These are phyloP conservation scores for Bombycilla garrulus DNA, from an alignment of 2,113 vertebrate species.

Conservation along the genomic window DNA sequence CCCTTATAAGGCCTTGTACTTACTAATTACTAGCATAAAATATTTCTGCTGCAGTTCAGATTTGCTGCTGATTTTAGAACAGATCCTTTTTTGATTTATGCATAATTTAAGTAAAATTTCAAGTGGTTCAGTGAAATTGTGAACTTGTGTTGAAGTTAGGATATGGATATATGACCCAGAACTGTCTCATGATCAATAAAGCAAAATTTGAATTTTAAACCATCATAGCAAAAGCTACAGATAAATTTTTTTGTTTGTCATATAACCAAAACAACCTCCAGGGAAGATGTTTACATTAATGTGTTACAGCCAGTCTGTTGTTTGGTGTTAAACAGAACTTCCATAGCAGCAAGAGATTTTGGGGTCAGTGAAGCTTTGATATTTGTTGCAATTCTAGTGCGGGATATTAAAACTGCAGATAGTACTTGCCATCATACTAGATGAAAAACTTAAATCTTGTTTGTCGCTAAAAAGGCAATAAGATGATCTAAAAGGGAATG, in stretches of 20 bases:
- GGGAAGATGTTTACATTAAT: neutral
- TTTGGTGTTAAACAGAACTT: neutral
- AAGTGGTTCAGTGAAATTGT: neutral
- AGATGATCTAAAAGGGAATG: neutral
- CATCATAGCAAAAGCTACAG: neutral
- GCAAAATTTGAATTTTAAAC: neutral
- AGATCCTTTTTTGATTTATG: neutral
- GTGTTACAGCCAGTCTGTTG: neutral
- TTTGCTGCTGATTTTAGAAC: neutral
- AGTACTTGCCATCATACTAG: neutral
- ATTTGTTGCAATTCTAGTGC: neutral
- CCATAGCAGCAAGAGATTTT: neutral
- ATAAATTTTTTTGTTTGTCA: neutral
- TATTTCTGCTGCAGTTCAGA: neutral
- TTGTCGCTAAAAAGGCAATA: neutral
- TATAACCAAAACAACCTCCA: neutral
- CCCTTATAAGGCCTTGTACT: neutral
- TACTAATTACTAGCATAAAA: neutral
- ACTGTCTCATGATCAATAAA: accelerated
- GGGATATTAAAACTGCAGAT: neutral
- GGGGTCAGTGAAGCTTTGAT: neutral
- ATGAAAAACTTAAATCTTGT: neutral
- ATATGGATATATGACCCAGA: neutral
- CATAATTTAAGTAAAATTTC: neutral
- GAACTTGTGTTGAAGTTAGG: neutral